Evolutionary conservation across 2,888 invertebrate genomes (phyloP).

Genomic region (Pimpla rufipes): DNA sequence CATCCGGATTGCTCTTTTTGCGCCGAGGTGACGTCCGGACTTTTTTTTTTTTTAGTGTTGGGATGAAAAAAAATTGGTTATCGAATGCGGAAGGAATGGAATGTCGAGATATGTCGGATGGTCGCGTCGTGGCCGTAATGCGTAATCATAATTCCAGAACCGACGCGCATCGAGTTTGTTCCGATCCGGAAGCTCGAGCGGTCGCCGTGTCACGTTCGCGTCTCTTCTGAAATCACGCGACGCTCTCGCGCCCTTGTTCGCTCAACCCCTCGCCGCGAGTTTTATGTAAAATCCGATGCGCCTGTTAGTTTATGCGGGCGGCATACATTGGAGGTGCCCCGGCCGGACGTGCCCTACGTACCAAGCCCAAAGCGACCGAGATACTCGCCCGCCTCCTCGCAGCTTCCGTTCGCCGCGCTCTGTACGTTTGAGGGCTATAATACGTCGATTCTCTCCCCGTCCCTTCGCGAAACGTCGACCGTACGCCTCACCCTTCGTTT

Average conservation of each 20-base stretch:
- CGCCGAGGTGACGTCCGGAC: neutral
- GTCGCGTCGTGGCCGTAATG: conserved; percentile 72
- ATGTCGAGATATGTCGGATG: conserved; percentile 62
- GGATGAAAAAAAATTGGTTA: conserved; percentile 15
- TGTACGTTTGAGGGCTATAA: conserved; percentile 60
- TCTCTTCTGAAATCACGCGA: conserved; percentile 63
- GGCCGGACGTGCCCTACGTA: conserved; percentile 84
- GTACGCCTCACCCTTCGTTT: neutral
- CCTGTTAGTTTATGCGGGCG: conserved; percentile 85
- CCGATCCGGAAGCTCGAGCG: conserved; percentile 50
- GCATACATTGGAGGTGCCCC: conserved; percentile 84
- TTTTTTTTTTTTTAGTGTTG: conserved; percentile 42
- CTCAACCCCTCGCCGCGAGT: conserved; percentile 77
- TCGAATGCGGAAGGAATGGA: conserved; percentile 66
- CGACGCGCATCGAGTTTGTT: conserved; percentile 62
- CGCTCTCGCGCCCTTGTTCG: conserved; percentile 33
- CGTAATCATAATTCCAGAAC: conserved; percentile 81
- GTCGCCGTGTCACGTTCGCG: conserved; percentile 54
- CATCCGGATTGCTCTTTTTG: conserved; percentile 19
- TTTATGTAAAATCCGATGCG: conserved; percentile 85
- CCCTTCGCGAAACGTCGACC: neutral
- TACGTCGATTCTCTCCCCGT: conserved; percentile 50
- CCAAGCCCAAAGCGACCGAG: conserved; percentile 79
- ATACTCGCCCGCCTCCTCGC: conserved; percentile 71
- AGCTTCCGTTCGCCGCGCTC: conserved; percentile 69